Evolutionary conservation across 2,888 invertebrate genomes (phyloP).

Genomic region (Tiliacea aurago): DNA sequence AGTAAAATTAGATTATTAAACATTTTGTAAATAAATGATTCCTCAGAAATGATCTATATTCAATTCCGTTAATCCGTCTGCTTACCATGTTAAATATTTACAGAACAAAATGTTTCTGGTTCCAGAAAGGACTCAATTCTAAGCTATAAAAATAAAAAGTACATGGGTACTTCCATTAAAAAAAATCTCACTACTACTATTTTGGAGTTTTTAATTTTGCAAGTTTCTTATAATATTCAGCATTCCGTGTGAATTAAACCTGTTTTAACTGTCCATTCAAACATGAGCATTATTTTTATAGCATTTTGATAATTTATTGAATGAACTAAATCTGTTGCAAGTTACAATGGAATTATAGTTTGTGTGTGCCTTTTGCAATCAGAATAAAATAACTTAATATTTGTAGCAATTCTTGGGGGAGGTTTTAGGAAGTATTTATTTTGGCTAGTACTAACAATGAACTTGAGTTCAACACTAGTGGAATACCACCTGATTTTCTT

Average conservation of each 20-base stretch:
- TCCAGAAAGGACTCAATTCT: neutral
- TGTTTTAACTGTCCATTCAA: slow-evolving; percentile 10
- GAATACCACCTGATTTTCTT: neutral
- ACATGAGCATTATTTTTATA: neutral
- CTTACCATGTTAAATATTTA: neutral
- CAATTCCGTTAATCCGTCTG: too few species aligned
- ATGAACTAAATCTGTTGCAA: neutral
- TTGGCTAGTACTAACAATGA: neutral
- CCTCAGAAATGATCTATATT: neutral
- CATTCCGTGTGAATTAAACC: neutral
- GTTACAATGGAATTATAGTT: neutral
- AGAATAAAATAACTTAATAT: neutral
- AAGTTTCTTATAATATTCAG: neutral
- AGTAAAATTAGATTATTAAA: neutral
- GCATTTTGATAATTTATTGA: neutral
- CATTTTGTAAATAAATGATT: neutral
- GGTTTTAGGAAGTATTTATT: neutral
- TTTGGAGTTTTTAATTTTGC: neutral
- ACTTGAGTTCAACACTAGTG: neutral
- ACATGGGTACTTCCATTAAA: neutral
- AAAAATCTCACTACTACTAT: neutral
- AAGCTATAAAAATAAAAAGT: neutral
- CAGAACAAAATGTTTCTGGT: slow-evolving; percentile 4
- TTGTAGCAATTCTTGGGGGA: neutral
- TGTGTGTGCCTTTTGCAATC: neutral